These are phyloP conservation scores for Ashinkailepas kermadecensis DNA, from an alignment of 2,888 invertebrate genomes.

Conservation along the genomic window DNA sequence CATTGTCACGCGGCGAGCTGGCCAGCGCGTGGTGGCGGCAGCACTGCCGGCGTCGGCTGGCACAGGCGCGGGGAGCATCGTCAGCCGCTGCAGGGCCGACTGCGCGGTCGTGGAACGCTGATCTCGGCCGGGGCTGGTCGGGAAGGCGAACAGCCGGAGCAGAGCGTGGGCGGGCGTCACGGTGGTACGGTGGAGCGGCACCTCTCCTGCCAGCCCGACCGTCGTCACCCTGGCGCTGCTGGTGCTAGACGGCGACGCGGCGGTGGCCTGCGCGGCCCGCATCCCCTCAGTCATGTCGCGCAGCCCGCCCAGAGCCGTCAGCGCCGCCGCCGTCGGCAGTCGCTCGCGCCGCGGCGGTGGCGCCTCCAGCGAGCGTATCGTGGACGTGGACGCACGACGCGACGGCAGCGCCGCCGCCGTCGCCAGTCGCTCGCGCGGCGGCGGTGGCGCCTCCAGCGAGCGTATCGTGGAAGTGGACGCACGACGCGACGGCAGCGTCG, in stretches of 20 bases:
- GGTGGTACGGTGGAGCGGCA: not conserved
- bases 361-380: conserved; percentile 19
- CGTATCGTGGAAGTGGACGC: conserved; percentile 23
- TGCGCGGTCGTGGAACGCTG: not conserved
- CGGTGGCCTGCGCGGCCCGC: not conserved
- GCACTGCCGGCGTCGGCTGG: not conserved
- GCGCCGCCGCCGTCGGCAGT: not conserved
- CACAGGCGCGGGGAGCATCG: not conserved
- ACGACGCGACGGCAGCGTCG: conserved; percentile 20
- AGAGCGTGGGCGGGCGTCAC: conserved; percentile 8
- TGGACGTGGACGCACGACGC: conserved; percentile 13
- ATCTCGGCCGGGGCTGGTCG: not conserved
- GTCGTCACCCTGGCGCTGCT: not conserved
- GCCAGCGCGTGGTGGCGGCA: not conserved
- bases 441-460: not conserved
- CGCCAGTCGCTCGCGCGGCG: conserved; percentile 21
- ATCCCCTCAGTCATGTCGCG: no score
- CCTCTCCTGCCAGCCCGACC: not conserved
- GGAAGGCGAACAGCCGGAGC: conserved; percentile 24
- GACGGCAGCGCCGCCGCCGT: conserved; percentile 23
- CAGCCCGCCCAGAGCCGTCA: not conserved
- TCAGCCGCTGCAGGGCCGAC: not conserved
- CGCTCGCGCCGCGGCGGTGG: conserved; percentile 23
- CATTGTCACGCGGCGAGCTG: not conserved
- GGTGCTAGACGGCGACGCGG: not conserved